phyloP scores from a whole-genome alignment of 2,113 vertebrate genomes.

The Tenrec ecaudatus region DNA sequence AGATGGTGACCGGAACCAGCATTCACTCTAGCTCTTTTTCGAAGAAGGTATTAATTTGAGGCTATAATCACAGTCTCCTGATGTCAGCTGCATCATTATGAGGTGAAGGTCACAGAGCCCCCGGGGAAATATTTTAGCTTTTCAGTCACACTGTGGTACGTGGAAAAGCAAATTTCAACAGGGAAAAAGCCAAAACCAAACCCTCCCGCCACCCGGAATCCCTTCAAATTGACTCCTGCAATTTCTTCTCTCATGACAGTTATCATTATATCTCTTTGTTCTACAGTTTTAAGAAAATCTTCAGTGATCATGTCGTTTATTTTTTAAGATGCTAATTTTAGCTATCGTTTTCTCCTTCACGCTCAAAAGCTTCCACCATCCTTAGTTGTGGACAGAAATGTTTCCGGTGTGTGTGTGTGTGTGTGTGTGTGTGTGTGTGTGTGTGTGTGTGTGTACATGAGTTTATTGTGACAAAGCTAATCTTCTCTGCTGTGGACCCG shows the following conservation, averaged over 20 bases:
- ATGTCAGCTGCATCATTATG: neutral
- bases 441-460: neutral
- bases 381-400: constrained; percentile 57
- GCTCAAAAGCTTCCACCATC: constrained; percentile 53
- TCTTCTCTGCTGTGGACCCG: neutral
- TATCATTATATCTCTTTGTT: constrained; percentile 69
- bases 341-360: constrained; percentile 44
- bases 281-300: constrained; percentile 66
- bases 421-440: neutral
- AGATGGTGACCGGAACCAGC: neutral
- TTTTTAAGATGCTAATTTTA: constrained; percentile 74
- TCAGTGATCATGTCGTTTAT: constrained; percentile 63
- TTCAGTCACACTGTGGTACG: neutral
- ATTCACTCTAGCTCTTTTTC: neutral
- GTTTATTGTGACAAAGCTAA: constrained; percentile 32
- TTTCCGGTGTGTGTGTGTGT: neutral
- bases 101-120: neutral
- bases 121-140: constrained; percentile 43
- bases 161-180: constrained; percentile 49
- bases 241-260: constrained; percentile 66
- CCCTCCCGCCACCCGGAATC: neutral
- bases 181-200: neutral
- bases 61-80: neutral
- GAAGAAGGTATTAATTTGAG: neutral
- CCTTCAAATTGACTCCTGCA: constrained; percentile 49